Percentiles rank a stretch among this genome's conserved stretches.
Conservation (phyloP, 1,140 invertebrate genomes). For the Nymphalis io region DNA sequence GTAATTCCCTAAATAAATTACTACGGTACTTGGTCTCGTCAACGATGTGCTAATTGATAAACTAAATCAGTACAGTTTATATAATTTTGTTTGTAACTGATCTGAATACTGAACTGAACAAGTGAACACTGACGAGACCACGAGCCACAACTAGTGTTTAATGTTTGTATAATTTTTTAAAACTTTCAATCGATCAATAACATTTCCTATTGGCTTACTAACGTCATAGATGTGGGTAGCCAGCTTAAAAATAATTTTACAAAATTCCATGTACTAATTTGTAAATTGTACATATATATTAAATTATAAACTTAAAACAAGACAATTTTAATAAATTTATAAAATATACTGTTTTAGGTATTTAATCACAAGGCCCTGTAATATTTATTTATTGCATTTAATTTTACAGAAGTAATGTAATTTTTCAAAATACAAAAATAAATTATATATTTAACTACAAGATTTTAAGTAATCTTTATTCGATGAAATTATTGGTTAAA, state of each 20-base stretch:
- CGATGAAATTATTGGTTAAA: too few relatives aligned
- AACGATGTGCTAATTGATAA: constrained; percentile 9
- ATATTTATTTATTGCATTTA: too few relatives aligned
- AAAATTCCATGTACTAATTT: neutral
- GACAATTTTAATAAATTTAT: too few relatives aligned
- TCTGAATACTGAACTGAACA: too few relatives aligned
- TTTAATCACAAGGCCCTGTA: too few relatives aligned
- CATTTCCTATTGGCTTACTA: constrained; percentile 32
- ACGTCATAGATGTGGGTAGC: constrained; percentile 55
- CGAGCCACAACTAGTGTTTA: constrained; percentile 54
- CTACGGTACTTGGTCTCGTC: neutral
- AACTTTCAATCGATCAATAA: constrained; percentile 27
- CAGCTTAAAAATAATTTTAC: constrained; percentile 24
- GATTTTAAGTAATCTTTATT: too few relatives aligned
- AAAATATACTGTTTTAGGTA: too few relatives aligned
- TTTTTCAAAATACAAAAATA: too few relatives aligned
- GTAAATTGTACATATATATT: too few relatives aligned
- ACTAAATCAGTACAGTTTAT: neutral
- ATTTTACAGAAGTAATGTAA: too few relatives aligned
- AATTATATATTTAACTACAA: too few relatives aligned
- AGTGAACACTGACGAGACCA: constrained; percentile 37
- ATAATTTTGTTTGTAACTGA: neutral
- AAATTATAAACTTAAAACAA: too few relatives aligned
- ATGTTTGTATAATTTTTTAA: constrained; percentile 42
- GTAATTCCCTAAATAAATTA: constrained; percentile 35